A percentile compares a stretch with the other conserved stretches of the same genome.
Conservation (phyloP, 1,140 invertebrate species). For the Ceratoteleas bidentatus region DNA sequence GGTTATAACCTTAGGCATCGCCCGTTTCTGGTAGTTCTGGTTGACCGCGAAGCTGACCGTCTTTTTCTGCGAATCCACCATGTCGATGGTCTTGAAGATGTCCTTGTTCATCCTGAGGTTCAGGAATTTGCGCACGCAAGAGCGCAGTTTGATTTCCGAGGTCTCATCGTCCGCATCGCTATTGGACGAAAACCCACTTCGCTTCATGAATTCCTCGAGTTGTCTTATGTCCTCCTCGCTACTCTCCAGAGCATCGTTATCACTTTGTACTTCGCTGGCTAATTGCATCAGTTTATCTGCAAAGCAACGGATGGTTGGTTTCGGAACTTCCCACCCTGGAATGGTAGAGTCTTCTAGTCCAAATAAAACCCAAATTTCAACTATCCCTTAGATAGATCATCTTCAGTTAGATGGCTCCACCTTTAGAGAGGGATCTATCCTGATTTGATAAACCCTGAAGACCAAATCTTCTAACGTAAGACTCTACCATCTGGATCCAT, state of each 20-base stretch:
- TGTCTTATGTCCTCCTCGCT: slow-evolving; percentile 85
- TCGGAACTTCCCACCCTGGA: no score
- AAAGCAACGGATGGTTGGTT: no score
- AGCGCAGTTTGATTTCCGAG: slow-evolving; percentile 85
- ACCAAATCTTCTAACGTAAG: no score
- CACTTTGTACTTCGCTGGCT: slow-evolving; percentile 62
- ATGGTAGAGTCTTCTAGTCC: background rate
- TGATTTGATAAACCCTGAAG: no score
- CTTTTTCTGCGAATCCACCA: slow-evolving; percentile 86
- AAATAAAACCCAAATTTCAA: no score
- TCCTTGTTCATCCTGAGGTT: slow-evolving; percentile 83
- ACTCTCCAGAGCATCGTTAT: slow-evolving; percentile 75
- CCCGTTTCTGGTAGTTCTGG: slow-evolving; percentile 84
- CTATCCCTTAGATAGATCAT: no score
- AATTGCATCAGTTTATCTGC: slow-evolving; percentile 73
- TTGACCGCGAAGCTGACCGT: slow-evolving; percentile 86
- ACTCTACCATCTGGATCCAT: no score
- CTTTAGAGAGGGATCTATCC: no score
- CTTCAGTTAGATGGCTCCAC: no score
- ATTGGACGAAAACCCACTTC: slow-evolving; percentile 86
- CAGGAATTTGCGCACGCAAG: slow-evolving; percentile 86
- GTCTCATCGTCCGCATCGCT: slow-evolving; percentile 85
- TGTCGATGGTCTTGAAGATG: slow-evolving; percentile 79
- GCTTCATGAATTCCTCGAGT: slow-evolving; percentile 87
- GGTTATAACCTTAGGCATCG: slow-evolving; percentile 80